phyloP scores from a whole-genome alignment of 1,140 invertebrate species.

The Penaeus vannamei region DNA sequence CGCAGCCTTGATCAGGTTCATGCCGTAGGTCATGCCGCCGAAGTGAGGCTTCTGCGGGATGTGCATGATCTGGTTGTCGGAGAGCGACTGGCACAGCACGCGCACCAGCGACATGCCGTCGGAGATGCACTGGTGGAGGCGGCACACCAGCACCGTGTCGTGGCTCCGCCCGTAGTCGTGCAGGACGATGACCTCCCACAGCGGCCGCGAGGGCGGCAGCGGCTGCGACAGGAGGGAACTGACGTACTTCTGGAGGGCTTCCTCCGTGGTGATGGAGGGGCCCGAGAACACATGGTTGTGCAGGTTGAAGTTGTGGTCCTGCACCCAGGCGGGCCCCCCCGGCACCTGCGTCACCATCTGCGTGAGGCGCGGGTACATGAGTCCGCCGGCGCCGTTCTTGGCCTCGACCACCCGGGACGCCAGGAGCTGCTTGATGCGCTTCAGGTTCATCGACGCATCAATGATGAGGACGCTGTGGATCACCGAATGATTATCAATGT shows the following conservation, averaged over 20 bases:
- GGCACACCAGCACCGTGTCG: conserved; percentile 75
- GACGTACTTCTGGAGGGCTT: conserved; percentile 73
- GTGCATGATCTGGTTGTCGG: conserved; percentile 72
- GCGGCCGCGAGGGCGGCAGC: conserved; percentile 72
- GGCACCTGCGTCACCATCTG: conserved; percentile 72
- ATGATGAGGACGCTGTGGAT: conserved; percentile 75
- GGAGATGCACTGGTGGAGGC: conserved; percentile 76
- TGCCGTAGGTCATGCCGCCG: conserved; percentile 72
- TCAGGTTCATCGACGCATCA: conserved; percentile 73
- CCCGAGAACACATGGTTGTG: conserved; percentile 75
- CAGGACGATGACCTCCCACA: conserved; percentile 77
- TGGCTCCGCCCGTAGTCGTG: conserved; percentile 72
- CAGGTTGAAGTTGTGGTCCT: conserved; percentile 74
- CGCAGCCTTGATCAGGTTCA: conserved; percentile 73
- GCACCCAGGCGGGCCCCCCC: conserved; percentile 74
- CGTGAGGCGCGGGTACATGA: conserved; percentile 74
- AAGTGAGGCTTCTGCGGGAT: conserved; percentile 72
- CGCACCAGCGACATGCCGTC: conserved; percentile 76
- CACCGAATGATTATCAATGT: conserved; percentile 71
- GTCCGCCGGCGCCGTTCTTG: conserved; percentile 71
- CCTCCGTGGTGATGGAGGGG: conserved; percentile 70
- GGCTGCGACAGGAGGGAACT: conserved; percentile 72
- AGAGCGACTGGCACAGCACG: conserved; percentile 74
- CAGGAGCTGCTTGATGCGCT: conserved; percentile 73
- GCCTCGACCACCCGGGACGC: conserved; percentile 73